phyloP scores from a whole-genome alignment of 2,888 invertebrate species.

The Diadegma fenestrale region DNA sequence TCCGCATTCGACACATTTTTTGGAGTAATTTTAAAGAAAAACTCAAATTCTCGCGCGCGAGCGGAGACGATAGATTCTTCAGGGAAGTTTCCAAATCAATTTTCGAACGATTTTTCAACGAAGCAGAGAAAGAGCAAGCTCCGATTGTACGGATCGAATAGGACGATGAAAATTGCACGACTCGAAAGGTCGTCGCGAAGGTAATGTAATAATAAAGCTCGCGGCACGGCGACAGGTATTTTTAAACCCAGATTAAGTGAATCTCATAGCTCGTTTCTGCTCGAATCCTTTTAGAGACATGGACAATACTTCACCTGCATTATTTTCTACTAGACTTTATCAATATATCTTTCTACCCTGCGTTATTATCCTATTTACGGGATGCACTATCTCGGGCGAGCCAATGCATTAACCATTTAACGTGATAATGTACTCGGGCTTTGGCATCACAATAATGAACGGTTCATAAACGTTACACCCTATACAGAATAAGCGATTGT shows the following conservation, averaged over 20 bases:
- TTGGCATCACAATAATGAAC: constrained; percentile 28
- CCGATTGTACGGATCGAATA: not conserved
- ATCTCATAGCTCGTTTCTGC: not conserved
- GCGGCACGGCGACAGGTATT: not conserved
- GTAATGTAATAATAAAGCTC: not conserved
- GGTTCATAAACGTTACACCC: constrained; percentile 19
- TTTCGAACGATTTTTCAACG: not conserved
- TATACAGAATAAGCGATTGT: constrained; percentile 23
- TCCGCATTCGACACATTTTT: no score
- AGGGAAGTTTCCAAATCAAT: not conserved
- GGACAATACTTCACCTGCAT: constrained; percentile 8
- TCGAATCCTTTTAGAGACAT: constrained; percentile 6
- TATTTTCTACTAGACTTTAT: constrained; percentile 11
- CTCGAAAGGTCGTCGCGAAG: not conserved
- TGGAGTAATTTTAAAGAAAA: no score
- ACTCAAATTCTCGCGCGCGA: no score
- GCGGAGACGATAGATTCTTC: no score
- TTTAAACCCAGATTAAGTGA: not conserved
- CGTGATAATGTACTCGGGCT: constrained; percentile 21
- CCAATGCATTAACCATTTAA: constrained; percentile 43
- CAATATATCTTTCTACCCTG: constrained; percentile 10
- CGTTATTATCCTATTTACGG: constrained; percentile 12
- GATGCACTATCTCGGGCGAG: constrained; percentile 26
- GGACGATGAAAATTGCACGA: not conserved
- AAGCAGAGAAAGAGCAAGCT: not conserved